A percentile compares a stretch with the other conserved stretches of the same genome.
Conservation (phyloP, 1,140 invertebrate genomes). For the Callitettix versicolor region DNA sequence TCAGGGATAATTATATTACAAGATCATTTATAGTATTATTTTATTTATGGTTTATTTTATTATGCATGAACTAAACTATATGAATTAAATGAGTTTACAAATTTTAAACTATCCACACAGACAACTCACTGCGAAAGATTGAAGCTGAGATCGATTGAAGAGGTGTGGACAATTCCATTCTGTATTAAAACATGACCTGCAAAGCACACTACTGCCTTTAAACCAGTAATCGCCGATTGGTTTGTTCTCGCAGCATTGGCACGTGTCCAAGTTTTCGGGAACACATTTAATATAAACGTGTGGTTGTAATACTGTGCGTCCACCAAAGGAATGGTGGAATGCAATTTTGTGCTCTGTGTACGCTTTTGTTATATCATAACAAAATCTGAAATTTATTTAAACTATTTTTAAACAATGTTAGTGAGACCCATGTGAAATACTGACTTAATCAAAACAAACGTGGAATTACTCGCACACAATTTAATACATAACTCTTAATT, state of each 20-base stretch:
- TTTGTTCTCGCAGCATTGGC: conserved; percentile 28
- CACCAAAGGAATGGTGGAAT: conserved; percentile 32
- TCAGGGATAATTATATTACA: too few relatives aligned
- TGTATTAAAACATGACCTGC: conserved; percentile 29
- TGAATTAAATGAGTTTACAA: too few relatives aligned
- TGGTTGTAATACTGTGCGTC: conserved; percentile 29
- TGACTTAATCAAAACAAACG: too few relatives aligned
- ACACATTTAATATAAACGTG: conserved; percentile 33
- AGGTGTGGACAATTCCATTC: conserved; percentile 22
- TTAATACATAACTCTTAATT: too few relatives aligned
- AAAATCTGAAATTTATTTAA: not conserved
- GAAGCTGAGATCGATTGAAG: conserved; percentile 24
- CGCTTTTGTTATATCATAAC: conserved; percentile 7
- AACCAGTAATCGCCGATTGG: conserved; percentile 34
- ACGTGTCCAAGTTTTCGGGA: conserved; percentile 28
- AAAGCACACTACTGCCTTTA: conserved; percentile 30
- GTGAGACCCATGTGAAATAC: too few relatives aligned
- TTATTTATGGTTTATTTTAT: too few relatives aligned
- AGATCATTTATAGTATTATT: too few relatives aligned
- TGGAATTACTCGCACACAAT: too few relatives aligned
- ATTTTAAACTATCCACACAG: too few relatives aligned
- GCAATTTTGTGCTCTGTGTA: conserved; percentile 18
- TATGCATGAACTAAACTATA: too few relatives aligned
- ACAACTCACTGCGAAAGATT: conserved; percentile 27
- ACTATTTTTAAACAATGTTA: too few relatives aligned